Conservation (phyloP, 2,888 invertebrate genomes). For the Mythimna lalbum region DNA sequence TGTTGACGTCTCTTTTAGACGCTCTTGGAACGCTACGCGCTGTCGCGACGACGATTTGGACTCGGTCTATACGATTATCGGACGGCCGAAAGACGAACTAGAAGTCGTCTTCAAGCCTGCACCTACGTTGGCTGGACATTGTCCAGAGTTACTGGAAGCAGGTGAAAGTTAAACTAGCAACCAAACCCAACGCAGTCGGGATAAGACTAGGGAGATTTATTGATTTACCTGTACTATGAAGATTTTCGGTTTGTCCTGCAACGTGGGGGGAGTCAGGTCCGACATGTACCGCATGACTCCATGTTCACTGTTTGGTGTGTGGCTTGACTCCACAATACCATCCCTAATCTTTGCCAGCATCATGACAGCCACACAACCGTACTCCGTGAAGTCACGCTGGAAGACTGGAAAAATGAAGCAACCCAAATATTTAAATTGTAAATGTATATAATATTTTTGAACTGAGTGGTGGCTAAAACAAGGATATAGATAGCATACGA, state of each 20-base stretch:
- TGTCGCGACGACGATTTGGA: no score
- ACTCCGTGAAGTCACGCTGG: conserved; percentile 53
- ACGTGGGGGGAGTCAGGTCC: conserved; percentile 37
- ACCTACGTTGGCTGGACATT: no score
- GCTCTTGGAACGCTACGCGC: no score
- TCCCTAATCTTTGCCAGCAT: conserved; percentile 38
- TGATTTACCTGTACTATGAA: conserved; percentile 51
- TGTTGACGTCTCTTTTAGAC: no score
- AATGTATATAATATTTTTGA: neutral
- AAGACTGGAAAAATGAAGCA: conserved; percentile 35
- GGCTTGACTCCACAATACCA: conserved; percentile 45
- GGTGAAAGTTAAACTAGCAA: neutral
- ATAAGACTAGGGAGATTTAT: no score
- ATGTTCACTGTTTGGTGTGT: conserved; percentile 36
- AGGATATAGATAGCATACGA: neutral
- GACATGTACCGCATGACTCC: conserved; percentile 47
- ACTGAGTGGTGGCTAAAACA: neutral
- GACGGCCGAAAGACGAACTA: no score
- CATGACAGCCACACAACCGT: conserved; percentile 57
- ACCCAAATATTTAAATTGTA: neutral
- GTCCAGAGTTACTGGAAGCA: no score
- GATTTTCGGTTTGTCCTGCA: conserved; percentile 52
- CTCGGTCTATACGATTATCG: no score
- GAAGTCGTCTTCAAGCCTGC: no score
- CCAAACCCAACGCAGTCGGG: no score